Evolutionary conservation across 1,140 invertebrate genomes (phyloP).

Genomic region (Carposina sasakii): DNA sequence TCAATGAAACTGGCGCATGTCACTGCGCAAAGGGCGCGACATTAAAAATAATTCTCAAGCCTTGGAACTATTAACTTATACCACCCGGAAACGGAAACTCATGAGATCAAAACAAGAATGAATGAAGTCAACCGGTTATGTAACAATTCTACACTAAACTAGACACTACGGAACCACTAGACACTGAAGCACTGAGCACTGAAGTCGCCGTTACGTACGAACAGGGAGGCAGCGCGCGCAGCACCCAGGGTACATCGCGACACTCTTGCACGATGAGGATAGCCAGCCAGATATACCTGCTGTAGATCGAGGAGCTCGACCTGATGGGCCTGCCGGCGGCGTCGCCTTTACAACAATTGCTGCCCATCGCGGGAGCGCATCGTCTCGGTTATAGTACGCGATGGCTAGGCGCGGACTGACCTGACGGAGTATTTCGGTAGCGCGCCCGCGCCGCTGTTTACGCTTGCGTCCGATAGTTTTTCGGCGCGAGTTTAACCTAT

Average conservation of each 20-base stretch:
- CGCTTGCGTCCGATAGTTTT: background rate
- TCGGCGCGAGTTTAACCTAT: too few relatives aligned
- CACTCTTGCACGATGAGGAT: slow-evolving; percentile 43
- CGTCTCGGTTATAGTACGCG: slow-evolving; percentile 51
- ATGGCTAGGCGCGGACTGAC: slow-evolving; percentile 48
- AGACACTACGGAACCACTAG: slow-evolving; percentile 11
- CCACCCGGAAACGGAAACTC: too few relatives aligned
- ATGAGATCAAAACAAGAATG: too few relatives aligned
- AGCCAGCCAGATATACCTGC: slow-evolving; percentile 57
- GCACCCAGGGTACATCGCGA: slow-evolving; percentile 45
- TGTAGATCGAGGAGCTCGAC: slow-evolving; percentile 56
- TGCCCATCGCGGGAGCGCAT: slow-evolving; percentile 63
- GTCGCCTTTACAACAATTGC: slow-evolving; percentile 66
- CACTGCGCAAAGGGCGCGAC: too few relatives aligned
- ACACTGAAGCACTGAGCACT: slow-evolving; percentile 21
- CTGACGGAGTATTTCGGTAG: slow-evolving; percentile 47
- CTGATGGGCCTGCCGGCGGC: slow-evolving; percentile 50
- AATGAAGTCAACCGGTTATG: too few relatives aligned
- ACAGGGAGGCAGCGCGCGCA: slow-evolving; percentile 22
- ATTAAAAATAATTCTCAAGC: too few relatives aligned
- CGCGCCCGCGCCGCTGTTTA: slow-evolving; percentile 50
- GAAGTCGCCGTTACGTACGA: slow-evolving; percentile 21
- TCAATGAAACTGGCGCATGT: too few relatives aligned
- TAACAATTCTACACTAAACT: too few relatives aligned
- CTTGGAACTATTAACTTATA: too few relatives aligned